phyloP scores from a whole-genome alignment of 2,113 vertebrate genomes.

The Cricetomys ansorgei region DNA sequence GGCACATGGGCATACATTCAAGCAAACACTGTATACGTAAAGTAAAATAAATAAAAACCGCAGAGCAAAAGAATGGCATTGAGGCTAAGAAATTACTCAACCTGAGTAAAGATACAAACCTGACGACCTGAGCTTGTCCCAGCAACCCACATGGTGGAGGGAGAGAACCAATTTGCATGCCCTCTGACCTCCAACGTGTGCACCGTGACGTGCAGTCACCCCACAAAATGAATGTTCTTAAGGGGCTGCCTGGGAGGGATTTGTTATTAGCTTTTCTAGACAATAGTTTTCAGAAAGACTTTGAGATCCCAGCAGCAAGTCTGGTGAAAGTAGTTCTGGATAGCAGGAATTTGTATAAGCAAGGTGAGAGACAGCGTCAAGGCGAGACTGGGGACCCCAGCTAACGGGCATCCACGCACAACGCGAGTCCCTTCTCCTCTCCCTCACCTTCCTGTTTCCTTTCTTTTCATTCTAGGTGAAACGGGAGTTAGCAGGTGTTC shows the following conservation, averaged over 20 bases:
- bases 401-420: too few species aligned
- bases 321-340: not conserved
- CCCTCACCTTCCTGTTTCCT: not conserved
- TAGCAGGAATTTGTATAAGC: too few species aligned
- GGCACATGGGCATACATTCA: not conserved
- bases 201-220: not conserved
- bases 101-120: not conserved
- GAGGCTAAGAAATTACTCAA: too few species aligned
- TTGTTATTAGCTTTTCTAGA: not conserved
- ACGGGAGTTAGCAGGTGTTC: slow-evolving; percentile 95
- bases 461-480: slow-evolving; percentile 91
- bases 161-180: not conserved
- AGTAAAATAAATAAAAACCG: not conserved
- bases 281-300: not conserved
- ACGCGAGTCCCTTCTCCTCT: not conserved
- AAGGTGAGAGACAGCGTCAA: rapidly evolving
- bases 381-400: not conserved
- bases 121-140: not conserved
- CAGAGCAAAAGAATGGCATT: not conserved
- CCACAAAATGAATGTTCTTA: not conserved
- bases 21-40: too few species aligned
- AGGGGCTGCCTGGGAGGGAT: not conserved
- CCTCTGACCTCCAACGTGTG: not conserved
- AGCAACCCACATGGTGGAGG: not conserved
- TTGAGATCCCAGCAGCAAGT: not conserved